These are phyloP conservation scores for Cancer borealis DNA, from an alignment of 2,888 invertebrate genomes.

Conservation along the genomic window DNA sequence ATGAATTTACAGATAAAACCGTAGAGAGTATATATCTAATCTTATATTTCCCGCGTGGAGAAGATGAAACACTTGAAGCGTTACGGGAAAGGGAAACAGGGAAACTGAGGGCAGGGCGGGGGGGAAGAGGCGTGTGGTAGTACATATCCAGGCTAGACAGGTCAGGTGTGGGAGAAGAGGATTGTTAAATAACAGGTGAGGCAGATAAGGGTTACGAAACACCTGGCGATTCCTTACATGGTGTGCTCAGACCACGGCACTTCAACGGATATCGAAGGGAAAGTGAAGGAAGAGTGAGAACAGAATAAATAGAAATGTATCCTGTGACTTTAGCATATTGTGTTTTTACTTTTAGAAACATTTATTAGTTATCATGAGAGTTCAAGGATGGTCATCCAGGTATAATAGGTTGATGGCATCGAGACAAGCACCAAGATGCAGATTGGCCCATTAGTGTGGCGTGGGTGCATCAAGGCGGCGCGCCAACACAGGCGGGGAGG, in stretches of 20 bases:
- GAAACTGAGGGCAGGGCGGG: not conserved
- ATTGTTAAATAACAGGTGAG: constrained; percentile 6
- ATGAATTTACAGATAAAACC: not conserved
- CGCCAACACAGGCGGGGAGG: not conserved
- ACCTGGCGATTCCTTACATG: constrained; percentile 1
- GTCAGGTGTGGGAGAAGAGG: not conserved
- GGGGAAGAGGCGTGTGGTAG: not conserved
- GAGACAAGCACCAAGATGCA: not conserved
- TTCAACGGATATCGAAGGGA: not conserved
- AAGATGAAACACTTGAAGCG: not conserved
- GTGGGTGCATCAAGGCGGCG: not conserved
- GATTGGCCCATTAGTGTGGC: not conserved
- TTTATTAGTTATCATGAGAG: not conserved
- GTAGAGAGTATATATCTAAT: not conserved
- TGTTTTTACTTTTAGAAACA: not conserved
- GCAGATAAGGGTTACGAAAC: not conserved
- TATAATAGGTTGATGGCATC: not conserved
- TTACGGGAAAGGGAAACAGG: constrained; percentile 34
- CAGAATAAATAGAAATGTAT: not conserved
- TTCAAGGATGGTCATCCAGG: not conserved
- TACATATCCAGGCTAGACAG: not conserved
- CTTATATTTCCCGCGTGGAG: not conserved
- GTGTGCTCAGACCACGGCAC: not conserved
- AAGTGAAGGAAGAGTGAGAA: not conserved
- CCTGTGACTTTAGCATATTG: not conserved